Conservation (phyloP, 2,888 invertebrate genomes). For the Limnephilus lunatus region DNA sequence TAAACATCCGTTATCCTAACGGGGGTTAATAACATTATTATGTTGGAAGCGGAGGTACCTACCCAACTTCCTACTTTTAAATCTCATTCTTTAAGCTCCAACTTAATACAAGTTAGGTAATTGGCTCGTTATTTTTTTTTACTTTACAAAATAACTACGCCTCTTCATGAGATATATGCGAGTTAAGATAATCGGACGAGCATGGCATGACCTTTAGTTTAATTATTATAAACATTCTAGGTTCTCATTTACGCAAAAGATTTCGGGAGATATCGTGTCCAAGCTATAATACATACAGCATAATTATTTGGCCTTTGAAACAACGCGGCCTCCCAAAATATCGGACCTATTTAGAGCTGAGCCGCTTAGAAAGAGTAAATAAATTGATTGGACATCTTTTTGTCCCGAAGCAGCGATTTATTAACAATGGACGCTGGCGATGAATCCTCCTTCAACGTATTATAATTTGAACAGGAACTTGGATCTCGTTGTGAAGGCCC, state of each 20-base stretch:
- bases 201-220: neutral
- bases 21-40: neutral
- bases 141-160: neutral
- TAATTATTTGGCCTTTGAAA: neutral
- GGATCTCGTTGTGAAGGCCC: conserved; percentile 11
- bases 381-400: conserved; percentile 39
- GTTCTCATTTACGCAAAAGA: neutral
- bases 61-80: neutral
- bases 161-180: neutral
- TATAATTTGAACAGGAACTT: conserved; percentile 39
- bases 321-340: neutral
- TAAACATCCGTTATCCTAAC: neutral
- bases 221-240: neutral
- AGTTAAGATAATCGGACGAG: neutral
- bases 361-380: neutral
- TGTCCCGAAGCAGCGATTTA: conserved; percentile 38
- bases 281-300: neutral
- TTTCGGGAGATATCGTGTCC: neutral
- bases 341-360: neutral
- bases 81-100: neutral
- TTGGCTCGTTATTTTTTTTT: neutral
- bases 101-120: neutral
- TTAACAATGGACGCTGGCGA: conserved; percentile 34
- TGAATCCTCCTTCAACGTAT: conserved; percentile 31
- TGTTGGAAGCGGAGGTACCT: neutral